phyloP scores from a whole-genome alignment of 1,140 invertebrate species.

The Saccostrea glomerata region DNA sequence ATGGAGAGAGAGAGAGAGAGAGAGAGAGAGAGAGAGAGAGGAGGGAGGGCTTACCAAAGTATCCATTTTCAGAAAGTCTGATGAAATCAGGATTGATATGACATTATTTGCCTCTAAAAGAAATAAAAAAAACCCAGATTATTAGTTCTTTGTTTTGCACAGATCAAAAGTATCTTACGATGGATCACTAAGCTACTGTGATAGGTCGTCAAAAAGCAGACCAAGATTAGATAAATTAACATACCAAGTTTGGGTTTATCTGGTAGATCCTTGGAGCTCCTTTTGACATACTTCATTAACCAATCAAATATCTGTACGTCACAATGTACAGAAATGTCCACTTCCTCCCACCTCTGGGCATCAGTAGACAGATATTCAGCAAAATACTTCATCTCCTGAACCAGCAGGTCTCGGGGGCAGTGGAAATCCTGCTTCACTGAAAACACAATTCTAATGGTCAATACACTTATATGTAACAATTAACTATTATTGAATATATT shows the following conservation, averaged over 20 bases:
- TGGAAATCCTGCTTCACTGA: constrained; percentile 90
- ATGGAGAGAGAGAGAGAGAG: too few species aligned
- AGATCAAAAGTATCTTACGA: too few species aligned
- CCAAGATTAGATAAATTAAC: too few species aligned
- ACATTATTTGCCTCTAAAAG: constrained; percentile 89
- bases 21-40: too few species aligned
- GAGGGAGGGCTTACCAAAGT: constrained; percentile 82
- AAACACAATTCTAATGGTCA: constrained; percentile 15
- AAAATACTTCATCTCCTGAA: constrained; percentile 96
- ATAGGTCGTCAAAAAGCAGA: too few species aligned
- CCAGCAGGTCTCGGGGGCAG: constrained; percentile 90
- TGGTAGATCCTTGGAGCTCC: constrained; percentile 66
- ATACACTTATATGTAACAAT: too few species aligned
- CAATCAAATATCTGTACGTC: constrained; percentile 96
- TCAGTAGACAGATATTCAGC: constrained; percentile 83
- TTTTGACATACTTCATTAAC: constrained; percentile 94
- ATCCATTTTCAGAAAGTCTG: constrained; percentile 96
- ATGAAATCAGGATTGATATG: constrained; percentile 94
- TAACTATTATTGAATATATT: too few species aligned
- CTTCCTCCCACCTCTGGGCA: constrained; percentile 85
- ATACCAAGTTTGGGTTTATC: constrained; percentile 84
- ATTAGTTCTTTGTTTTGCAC: too few species aligned
- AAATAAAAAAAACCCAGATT: not conserved
- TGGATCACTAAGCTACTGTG: too few species aligned
- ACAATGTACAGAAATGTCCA: constrained; percentile 97